These are phyloP conservation scores for Lates japonicus DNA, from an alignment of 2,797 vertebrate species.

Conservation along the genomic window DNA sequence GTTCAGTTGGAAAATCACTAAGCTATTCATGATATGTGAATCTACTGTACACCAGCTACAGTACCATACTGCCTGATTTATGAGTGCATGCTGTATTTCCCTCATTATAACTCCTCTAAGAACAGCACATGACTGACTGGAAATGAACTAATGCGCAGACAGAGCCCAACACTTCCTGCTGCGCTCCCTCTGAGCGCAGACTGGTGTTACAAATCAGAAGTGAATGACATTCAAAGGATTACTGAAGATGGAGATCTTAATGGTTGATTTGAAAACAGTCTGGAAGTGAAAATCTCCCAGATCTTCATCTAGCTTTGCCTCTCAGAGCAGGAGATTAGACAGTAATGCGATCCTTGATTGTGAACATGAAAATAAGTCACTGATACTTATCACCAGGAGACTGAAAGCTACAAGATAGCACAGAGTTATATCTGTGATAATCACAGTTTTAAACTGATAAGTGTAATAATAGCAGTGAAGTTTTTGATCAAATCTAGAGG, in stretches of 20 bases:
- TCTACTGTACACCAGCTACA: constrained; percentile 23
- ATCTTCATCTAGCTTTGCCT: constrained; percentile 74
- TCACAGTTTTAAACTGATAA: constrained; percentile 71
- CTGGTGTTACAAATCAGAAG: constrained; percentile 61
- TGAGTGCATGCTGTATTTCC: constrained; percentile 44
- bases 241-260: constrained; percentile 73
- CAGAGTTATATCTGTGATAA: constrained; percentile 66
- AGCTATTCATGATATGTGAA: constrained; percentile 41
- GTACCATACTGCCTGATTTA: constrained; percentile 20
- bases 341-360: constrained; percentile 72
- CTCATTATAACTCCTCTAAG: constrained; percentile 45
- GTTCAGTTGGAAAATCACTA: constrained; percentile 34
- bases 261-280: constrained; percentile 73
- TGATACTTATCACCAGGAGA: constrained; percentile 69
- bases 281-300: constrained; percentile 72
- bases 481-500: constrained; percentile 53
- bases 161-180: constrained; percentile 38
- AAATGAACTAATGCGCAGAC: constrained; percentile 28
- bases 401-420: constrained; percentile 56
- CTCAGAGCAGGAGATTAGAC: constrained; percentile 77
- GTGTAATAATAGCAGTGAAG: constrained; percentile 58
- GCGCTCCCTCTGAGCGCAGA: constrained; percentile 42
- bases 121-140: constrained; percentile 27
- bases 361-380: constrained; percentile 76
- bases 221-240: constrained; percentile 78